Base-by-base conservation (phyloP, 2,113 vertebrate species). In the Synchiropus splendidus region DNA sequence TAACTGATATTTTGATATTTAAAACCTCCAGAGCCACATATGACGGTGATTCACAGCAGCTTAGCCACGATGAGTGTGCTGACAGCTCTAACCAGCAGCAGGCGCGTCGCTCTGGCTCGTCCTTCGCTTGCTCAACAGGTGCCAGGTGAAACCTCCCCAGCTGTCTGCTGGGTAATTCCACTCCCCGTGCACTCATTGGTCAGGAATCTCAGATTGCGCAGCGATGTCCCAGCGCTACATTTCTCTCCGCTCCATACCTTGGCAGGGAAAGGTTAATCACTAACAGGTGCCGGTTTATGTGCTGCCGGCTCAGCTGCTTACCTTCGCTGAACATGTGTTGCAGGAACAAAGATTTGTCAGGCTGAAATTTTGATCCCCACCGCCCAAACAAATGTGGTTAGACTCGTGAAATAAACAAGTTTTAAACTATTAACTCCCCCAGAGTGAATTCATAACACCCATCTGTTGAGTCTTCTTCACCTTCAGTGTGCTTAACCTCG, bases 271-370 rank as follows among this genome's bases (percentile, higher is more conserved):
- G 79, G 74, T 74, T 84, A 77, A 83, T 73, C 64, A 39, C 77
- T 69, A 77, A 83, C 81, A 83, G 81, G 81, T 81, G 75, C 48
- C 9, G 60, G 55, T 72, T 74, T 69, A 64, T 51, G 49, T 35
- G 60, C 55, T 57, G 65, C 61, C 54, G 61, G 36, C 56, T 70
- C 64, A 67, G 67, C 64, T 58, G 51, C 70, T 75, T 69, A 70
- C 66, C 69, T 74, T 66, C 49, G 60, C 46, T 18, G 39, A 36
- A 58, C 68, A 78, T 57, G 60, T 54, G 64, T 15, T 44, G 30
- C 48, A 51, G 48, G 33, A 33, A n/a, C 17, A 6, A 10, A 11
- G 32, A 21, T 59, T 54, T 40, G 61, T 74, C 72, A 58, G 47
- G 21, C 12, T 47, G 48, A 48, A 45, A 34, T 53, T 44, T 43